phyloP scores from a whole-genome alignment of 2,113 vertebrate genomes.

The Lagenorhynchus albirostris region DNA sequence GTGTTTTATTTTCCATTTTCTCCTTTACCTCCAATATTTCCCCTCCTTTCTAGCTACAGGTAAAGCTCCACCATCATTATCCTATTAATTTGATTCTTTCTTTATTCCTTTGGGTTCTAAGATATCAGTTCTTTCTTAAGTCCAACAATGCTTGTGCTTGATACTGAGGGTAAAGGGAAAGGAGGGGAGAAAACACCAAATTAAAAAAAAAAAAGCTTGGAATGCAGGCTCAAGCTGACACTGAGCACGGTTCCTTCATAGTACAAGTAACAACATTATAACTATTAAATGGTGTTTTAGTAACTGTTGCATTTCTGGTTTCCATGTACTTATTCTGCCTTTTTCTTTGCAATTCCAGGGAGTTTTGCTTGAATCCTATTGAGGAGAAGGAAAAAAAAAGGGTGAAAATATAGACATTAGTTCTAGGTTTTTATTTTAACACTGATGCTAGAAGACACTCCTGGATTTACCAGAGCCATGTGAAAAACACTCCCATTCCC shows the following conservation, averaged over 20 bases:
- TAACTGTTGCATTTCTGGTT: slow-evolving; percentile 49
- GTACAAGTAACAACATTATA: slow-evolving; percentile 66
- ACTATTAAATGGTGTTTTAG: slow-evolving; percentile 70
- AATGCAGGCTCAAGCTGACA: slow-evolving; percentile 75
- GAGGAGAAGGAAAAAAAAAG: background rate
- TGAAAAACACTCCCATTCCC: background rate
- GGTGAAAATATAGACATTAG: background rate
- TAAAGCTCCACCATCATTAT: slow-evolving; percentile 42
- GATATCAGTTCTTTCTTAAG: slow-evolving; percentile 57
- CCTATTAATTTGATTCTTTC: slow-evolving; percentile 43
- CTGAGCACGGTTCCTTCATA: slow-evolving; percentile 68
- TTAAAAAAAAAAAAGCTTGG: slow-evolving; percentile 64
- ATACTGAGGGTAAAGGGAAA: slow-evolving; percentile 62
- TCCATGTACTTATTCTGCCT: slow-evolving; percentile 86
- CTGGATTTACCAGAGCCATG: background rate
- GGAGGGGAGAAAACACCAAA: slow-evolving; percentile 63
- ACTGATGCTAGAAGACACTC: background rate
- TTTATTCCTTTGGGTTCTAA: slow-evolving; percentile 59
- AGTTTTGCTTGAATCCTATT: slow-evolving; percentile 92
- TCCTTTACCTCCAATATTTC: background rate
- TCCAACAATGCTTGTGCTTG: slow-evolving; percentile 71
- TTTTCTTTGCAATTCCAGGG: slow-evolving; percentile 88
- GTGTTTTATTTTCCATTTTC: background rate
- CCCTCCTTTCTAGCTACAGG: background rate
- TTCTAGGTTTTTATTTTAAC: background rate